Evolutionary conservation across 2,113 vertebrate genomes (phyloP).

Genomic region (Stigmatopora argus): DNA sequence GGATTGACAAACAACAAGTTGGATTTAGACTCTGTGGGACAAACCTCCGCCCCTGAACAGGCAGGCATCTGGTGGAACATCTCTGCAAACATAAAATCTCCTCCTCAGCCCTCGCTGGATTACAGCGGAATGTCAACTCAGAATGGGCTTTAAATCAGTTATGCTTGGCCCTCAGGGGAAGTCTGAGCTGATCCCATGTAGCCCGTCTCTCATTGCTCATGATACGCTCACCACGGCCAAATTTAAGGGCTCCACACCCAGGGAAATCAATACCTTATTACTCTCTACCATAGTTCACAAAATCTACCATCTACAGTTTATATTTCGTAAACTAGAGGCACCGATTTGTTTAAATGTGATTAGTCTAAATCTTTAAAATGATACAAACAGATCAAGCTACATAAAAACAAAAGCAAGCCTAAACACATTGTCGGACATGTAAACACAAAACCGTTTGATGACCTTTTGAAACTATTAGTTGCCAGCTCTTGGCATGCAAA

Average conservation of each 20-base stretch:
- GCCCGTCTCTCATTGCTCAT: slow-evolving; percentile 65
- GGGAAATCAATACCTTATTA: slow-evolving; percentile 25
- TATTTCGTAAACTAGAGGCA: neutral
- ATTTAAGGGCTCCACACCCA: slow-evolving; percentile 41
- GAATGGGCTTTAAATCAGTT: slow-evolving; percentile 71
- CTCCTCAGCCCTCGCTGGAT: slow-evolving; percentile 68
- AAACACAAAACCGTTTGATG: slow-evolving; percentile 15
- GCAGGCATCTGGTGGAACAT: slow-evolving; percentile 61
- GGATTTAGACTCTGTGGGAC: slow-evolving; percentile 30
- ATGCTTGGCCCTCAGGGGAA: slow-evolving; percentile 62
- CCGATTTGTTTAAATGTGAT: neutral
- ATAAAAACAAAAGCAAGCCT: slow-evolving; percentile 7
- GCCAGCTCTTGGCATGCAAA: slow-evolving; percentile 16
- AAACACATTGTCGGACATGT: slow-evolving; percentile 7
- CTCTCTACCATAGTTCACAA: neutral
- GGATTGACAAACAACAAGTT: slow-evolving; percentile 43
- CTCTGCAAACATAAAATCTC: slow-evolving; percentile 65
- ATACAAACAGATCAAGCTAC: slow-evolving; percentile 13
- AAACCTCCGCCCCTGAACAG: slow-evolving; percentile 23
- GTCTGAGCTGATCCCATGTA: slow-evolving; percentile 61
- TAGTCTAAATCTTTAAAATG: neutral
- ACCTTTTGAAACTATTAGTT: slow-evolving; percentile 9
- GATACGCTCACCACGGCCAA: slow-evolving; percentile 63
- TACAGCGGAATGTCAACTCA: slow-evolving; percentile 69
- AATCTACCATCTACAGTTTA: neutral